Evolutionary conservation across 2,888 invertebrate genomes (phyloP).

Genomic region (Venusia cambrica): DNA sequence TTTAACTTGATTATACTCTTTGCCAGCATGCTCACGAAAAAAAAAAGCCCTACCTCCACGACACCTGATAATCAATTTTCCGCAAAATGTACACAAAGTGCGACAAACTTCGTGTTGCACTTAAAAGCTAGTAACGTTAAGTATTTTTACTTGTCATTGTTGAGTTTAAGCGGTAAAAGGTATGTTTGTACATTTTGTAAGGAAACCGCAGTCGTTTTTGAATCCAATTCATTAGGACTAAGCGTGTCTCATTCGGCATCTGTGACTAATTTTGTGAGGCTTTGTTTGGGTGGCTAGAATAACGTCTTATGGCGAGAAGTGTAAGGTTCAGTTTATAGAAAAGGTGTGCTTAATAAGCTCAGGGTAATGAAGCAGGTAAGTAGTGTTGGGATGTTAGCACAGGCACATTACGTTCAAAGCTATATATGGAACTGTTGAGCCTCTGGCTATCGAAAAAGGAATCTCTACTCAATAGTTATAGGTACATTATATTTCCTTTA

Average conservation of each 20-base stretch:
- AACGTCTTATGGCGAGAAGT: slow-evolving; percentile 5
- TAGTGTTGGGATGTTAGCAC: slow-evolving; percentile 27
- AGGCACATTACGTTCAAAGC: no score
- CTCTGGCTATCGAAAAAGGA: no score
- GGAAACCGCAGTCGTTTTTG: slow-evolving; percentile 47
- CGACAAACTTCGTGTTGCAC: slow-evolving; percentile 31
- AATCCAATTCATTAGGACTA: slow-evolving; percentile 54
- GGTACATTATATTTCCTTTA: no score
- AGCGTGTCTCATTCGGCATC: slow-evolving; percentile 60
- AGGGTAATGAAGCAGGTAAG: slow-evolving; percentile 20
- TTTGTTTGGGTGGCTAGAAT: slow-evolving; percentile 5
- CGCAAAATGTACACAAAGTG: slow-evolving; percentile 47
- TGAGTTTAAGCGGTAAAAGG: slow-evolving; percentile 34
- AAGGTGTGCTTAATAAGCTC: not conserved
- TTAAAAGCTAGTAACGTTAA: slow-evolving; percentile 18
- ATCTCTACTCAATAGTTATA: no score
- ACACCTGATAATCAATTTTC: slow-evolving; percentile 68
- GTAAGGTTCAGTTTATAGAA: slow-evolving; percentile 20
- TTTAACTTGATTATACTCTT: slow-evolving; percentile 11
- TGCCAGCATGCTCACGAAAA: slow-evolving; percentile 9
- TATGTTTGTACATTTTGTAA: slow-evolving; percentile 39
- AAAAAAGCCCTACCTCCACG: slow-evolving; percentile 8
- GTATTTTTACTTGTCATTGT: slow-evolving; percentile 24
- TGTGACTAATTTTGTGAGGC: slow-evolving; percentile 28
- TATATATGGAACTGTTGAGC: no score